Evolutionary conservation across 2,888 invertebrate species (phyloP).

Genomic region (Drosophila pseudotakahashii): DNA sequence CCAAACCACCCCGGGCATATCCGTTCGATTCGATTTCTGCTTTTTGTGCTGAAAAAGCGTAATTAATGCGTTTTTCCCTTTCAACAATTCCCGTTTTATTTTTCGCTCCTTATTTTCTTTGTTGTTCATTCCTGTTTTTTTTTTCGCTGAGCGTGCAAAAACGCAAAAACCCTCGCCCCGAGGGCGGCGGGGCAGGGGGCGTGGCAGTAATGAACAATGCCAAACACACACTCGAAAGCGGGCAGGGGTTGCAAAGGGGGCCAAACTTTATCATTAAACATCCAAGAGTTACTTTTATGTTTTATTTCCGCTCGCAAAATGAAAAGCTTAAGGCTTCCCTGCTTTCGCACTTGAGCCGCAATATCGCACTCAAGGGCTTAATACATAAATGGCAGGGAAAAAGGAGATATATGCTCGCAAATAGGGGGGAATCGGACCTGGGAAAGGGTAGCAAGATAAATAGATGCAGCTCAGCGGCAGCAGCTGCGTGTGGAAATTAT

Average conservation of each 20-base stretch:
- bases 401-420: neutral
- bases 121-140: constrained; percentile 31
- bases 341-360: constrained; percentile 71
- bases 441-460: constrained; percentile 66
- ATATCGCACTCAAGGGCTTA: constrained; percentile 70
- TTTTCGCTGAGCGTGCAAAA: constrained; percentile 71
- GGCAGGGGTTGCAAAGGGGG: constrained; percentile 17
- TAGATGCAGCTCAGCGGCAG: constrained; percentile 71
- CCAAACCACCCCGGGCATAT: constrained; percentile 54
- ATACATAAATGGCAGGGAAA: constrained; percentile 48
- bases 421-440: constrained; percentile 8
- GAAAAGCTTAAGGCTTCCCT: constrained; percentile 65
- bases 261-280: constrained; percentile 75
- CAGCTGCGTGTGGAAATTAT: constrained; percentile 70
- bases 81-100: constrained; percentile 48
- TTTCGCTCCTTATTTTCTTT: constrained; percentile 22
- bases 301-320: constrained; percentile 69
- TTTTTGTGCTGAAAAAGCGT: constrained; percentile 70
- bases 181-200: constrained; percentile 40
- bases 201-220: constrained; percentile 52
- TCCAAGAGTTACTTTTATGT: constrained; percentile 76
- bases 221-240: constrained; percentile 30
- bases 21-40: constrained; percentile 45
- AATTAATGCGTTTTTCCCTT: constrained; percentile 74
- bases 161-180: constrained; percentile 40